Base-by-base conservation (phyloP, 2,888 invertebrate species). In the Caenorhabditis parvicauda region DNA sequence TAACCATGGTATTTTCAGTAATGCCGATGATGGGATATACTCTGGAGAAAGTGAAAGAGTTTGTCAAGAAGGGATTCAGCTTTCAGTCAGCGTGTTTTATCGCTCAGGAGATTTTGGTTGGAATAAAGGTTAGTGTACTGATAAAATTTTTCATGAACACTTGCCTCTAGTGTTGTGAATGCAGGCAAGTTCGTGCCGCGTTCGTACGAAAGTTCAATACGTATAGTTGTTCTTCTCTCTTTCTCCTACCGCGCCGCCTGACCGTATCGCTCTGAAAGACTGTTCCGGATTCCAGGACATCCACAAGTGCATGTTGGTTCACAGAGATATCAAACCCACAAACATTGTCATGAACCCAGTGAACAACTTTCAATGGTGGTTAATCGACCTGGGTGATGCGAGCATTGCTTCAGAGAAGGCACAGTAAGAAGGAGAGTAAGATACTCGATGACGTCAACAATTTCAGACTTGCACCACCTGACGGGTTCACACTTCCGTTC, bases 251-350 rank as follows among this genome's bases (percentile, higher is more conserved):
- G n/a, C n/a, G n/a, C n/a, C n/a, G n/a, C n/a, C n/a, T n/a, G n/a
- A n/a, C n/a, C n/a, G n/a, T n/a, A n/a, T n/a, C n/a, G n/a, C n/a
- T n/a, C n/a, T n/a, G n/a, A n/a, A n/a, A n/a, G n/a, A n/a, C n/a
- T n/a, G n/a, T n/a, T n/a, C n/a, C n/a, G n/a, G n/a, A n/a, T n/a
- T 56, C 22, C 47, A 57, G 54, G 54, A 48, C n/a, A 27, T 61
- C n/a, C 60, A 61, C 28, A 44, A 49, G 21, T 45, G 46, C 22
- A 49, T 46, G 22, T 19, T 50, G 12, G 29, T 61, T 5, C 61
- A 61, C 46, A 56, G 61, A 7, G 61, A 61, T 28, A 47, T 61
- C 21, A 61, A 61, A 27, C 61, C 61, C 2, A 54, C 54, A 2
- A 61, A 61, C 39, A 39, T 61, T 24, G 56, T 54, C 0, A 19